These are phyloP conservation scores for Ichneumoninae sp. DNA, from an alignment of 2,888 invertebrate species.

Conservation along the genomic window DNA sequence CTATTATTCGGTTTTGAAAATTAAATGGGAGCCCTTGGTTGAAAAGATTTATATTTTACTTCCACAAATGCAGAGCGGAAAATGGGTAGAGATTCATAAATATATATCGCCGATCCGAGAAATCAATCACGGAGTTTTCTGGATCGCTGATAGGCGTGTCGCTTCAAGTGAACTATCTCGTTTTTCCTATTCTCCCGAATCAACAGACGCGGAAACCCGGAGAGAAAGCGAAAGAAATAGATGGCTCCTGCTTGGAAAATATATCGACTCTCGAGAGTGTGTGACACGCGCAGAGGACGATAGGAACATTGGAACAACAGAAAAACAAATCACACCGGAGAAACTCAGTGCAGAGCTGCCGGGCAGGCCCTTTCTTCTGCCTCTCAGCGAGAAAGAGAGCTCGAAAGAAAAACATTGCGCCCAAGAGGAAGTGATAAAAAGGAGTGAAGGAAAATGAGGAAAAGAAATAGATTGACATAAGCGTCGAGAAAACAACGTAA, in stretches of 20 bases:
- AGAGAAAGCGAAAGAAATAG: conserved; percentile 34
- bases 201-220: conserved; percentile 51
- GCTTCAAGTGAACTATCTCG: conserved; percentile 37
- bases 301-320: conserved; percentile 63
- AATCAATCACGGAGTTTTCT: conserved; percentile 51
- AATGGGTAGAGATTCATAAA: conserved; percentile 18
- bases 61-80: not conserved
- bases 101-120: conserved; percentile 21
- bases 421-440: conserved; percentile 46
- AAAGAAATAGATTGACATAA: conserved; percentile 50
- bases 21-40: not conserved
- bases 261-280: conserved; percentile 53
- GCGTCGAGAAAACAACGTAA: conserved; percentile 39
- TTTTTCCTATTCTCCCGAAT: conserved; percentile 53
- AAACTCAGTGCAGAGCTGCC: conserved; percentile 52
- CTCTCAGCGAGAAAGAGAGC: conserved; percentile 13
- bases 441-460: conserved; percentile 46
- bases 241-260: conserved; percentile 57
- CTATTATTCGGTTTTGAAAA: not conserved
- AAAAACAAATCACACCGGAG: conserved; percentile 66
- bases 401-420: conserved; percentile 42
- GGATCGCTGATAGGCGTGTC: conserved; percentile 33
- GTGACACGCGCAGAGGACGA: conserved; percentile 56
- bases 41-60: not conserved
- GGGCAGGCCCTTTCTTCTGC: conserved; percentile 43